A percentile compares a stretch with the other conserved stretches of the same genome.
These are phyloP conservation scores for Ctenodactylus gundi DNA, from an alignment of 2,113 vertebrate species.

Conservation along the genomic window DNA sequence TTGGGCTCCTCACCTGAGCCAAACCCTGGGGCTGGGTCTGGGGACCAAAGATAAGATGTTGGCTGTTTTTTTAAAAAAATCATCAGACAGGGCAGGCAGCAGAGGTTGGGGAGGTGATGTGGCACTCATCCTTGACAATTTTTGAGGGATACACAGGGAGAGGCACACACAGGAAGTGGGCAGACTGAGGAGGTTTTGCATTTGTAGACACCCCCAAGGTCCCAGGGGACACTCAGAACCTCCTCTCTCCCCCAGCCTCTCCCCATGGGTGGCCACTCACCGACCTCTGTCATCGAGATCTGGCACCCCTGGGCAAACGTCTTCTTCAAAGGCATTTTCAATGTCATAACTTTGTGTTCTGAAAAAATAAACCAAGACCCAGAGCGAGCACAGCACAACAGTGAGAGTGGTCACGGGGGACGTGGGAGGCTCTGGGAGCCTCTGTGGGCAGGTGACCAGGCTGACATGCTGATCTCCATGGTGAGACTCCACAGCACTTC, in stretches of 20 bases:
- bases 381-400: background rate
- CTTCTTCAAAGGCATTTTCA: background rate
- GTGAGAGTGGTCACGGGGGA: background rate
- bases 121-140: background rate
- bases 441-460: background rate
- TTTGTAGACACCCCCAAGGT: accelerated
- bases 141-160: background rate
- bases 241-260: background rate
- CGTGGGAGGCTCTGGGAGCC: background rate
- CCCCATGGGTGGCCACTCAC: background rate
- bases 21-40: background rate
- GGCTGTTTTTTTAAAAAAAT: background rate
- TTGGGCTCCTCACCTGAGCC: background rate
- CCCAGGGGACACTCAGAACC: background rate
- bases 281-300: background rate
- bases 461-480: background rate
- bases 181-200: background rate
- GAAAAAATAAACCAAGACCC: background rate
- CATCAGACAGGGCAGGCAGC: background rate
- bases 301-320: background rate
- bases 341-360: background rate
- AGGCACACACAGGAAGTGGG: background rate
- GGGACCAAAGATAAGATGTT: background rate
- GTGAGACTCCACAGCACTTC: background rate
- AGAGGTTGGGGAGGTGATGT: background rate